Percentiles rank a stretch among this genome's conserved stretches.
Conservation (phyloP, 2,888 invertebrate species). For the Belgica antarctica region DNA sequence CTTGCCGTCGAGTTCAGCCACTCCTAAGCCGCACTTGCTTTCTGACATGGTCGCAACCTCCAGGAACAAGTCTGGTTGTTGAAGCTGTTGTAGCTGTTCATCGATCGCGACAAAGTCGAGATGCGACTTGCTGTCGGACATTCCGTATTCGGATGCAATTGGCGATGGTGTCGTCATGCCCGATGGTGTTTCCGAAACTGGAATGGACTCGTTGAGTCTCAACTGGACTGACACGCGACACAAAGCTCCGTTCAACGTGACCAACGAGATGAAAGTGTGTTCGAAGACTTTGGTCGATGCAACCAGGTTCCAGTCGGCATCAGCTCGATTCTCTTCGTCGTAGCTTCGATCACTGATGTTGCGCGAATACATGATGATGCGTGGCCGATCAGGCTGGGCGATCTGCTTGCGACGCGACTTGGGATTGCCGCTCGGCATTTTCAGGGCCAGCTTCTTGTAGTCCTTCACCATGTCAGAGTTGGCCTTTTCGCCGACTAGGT, state of each 20-base stretch:
- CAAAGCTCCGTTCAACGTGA: conserved; percentile 62
- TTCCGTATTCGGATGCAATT: conserved; percentile 46
- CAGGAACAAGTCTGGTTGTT: conserved; percentile 61
- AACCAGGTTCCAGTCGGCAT: conserved; percentile 64
- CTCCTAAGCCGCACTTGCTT: conserved; percentile 73
- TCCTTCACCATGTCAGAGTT: conserved; percentile 76
- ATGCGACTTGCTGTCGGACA: not conserved
- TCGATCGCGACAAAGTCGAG: not conserved
- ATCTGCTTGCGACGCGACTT: conserved; percentile 54
- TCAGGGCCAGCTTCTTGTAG: conserved; percentile 62
- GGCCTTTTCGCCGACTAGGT: conserved; percentile 60
- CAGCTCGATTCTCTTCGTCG: conserved; percentile 47
- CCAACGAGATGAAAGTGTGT: conserved; percentile 64
- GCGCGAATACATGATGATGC: conserved; percentile 62
- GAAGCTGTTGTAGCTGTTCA: conserved; percentile 46
- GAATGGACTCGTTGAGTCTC: conserved; percentile 54
- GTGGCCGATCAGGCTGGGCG: conserved; percentile 61
- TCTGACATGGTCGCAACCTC: conserved; percentile 63
- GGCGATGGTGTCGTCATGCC: conserved; percentile 53
- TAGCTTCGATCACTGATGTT: conserved; percentile 56
- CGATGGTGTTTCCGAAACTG: conserved; percentile 46
- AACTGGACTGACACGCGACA: conserved; percentile 63
- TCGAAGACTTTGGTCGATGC: conserved; percentile 61
- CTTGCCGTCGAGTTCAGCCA: conserved; percentile 66
- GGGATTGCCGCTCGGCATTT: conserved; percentile 46